Evolutionary conservation across 2,113 vertebrate genomes (phyloP).

Genomic region (Hippolais icterina): DNA sequence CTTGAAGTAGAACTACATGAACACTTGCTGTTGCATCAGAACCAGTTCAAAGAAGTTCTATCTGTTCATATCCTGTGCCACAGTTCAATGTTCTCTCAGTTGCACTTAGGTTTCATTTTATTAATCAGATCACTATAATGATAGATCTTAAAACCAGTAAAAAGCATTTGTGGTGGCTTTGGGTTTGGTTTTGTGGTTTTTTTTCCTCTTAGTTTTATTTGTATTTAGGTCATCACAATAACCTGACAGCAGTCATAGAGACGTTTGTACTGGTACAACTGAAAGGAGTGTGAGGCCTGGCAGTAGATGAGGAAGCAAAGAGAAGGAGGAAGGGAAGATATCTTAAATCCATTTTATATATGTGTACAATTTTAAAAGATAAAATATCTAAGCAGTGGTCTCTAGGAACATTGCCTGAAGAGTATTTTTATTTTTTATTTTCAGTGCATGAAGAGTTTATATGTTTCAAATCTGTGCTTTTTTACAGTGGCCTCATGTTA

Average conservation of each 20-base stretch:
- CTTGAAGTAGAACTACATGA: background rate
- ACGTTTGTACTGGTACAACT: background rate
- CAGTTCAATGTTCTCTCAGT: background rate
- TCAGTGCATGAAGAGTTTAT: background rate
- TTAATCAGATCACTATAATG: background rate
- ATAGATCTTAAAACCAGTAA: background rate
- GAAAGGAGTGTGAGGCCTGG: background rate
- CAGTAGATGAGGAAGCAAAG: background rate
- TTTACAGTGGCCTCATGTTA: background rate
- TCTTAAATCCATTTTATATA: background rate
- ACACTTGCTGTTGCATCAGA: background rate
- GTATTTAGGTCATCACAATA: background rate
- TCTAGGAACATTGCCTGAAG: background rate
- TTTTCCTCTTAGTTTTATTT: background rate
- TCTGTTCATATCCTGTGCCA: background rate
- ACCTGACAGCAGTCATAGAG: background rate
- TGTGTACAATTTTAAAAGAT: background rate
- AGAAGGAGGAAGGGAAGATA: background rate
- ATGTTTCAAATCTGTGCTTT: background rate
- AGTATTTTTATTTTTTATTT: background rate
- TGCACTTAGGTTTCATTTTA: background rate
- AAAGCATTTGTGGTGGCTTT: background rate
- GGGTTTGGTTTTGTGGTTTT: accelerated
- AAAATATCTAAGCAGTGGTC: background rate
- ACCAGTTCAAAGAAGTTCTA: background rate